phyloP scores from a whole-genome alignment of 2,113 vertebrate genomes.

The Porphyrio hochstetteri region DNA sequence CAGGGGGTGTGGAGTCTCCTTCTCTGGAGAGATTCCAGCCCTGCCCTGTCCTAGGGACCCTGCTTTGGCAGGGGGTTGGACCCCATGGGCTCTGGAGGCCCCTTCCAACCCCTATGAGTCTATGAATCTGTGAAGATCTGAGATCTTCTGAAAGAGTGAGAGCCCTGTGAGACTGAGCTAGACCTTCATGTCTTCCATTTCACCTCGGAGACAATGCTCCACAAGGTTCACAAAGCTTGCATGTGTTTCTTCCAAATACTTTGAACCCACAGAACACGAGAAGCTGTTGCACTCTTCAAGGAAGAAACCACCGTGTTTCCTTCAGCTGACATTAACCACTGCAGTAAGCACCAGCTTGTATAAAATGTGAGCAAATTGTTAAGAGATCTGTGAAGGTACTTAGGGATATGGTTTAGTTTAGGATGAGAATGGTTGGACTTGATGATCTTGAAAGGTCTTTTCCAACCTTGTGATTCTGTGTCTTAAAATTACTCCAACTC shows the following conservation, averaged over 20 bases:
- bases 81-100: no score
- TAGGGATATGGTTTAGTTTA: no score
- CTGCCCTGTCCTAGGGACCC: no score
- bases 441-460: no score
- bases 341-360: neutral
- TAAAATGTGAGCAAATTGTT: neutral
- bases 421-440: no score
- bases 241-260: neutral
- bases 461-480: no score
- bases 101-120: no score
- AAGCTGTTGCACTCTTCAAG: neutral
- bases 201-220: neutral
- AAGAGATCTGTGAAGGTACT: neutral
- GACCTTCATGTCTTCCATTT: neutral
- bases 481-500: neutral
- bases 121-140: neutral
- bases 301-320: neutral
- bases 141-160: neutral
- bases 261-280: neutral
- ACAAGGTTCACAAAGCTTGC: neutral
- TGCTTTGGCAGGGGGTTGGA: no score
- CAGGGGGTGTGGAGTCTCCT: no score
- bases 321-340: neutral
- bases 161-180: neutral
- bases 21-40: no score